phyloP scores from a whole-genome alignment of 2,113 vertebrate genomes.

The Lagopus leucura region DNA sequence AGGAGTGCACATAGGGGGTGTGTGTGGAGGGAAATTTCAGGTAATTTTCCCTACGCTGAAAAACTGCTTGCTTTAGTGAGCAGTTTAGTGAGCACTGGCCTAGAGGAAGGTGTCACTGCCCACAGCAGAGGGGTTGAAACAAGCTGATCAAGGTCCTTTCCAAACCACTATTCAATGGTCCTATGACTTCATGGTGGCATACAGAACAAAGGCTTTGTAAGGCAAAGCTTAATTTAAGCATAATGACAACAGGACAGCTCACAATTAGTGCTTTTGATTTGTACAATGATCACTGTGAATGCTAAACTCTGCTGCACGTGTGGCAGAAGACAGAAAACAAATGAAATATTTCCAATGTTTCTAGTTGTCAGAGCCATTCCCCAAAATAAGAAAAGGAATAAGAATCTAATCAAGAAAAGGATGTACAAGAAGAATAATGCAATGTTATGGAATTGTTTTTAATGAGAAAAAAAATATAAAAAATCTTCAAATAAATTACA shows the following conservation, averaged over 20 bases:
- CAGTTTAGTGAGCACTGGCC: background rate
- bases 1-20: background rate
- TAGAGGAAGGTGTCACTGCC: background rate
- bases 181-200: background rate
- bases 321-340: background rate
- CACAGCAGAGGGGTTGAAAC: background rate
- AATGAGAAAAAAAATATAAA: background rate
- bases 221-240: background rate
- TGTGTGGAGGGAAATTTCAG: background rate
- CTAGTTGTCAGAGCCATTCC: background rate
- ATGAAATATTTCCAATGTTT: background rate
- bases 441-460: background rate
- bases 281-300: background rate
- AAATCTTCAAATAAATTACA: background rate
- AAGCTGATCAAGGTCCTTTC: background rate
- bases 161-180: background rate
- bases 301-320: background rate
- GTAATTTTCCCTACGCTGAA: background rate
- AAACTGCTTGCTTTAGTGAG: background rate
- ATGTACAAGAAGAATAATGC: background rate
- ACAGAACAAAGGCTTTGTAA: background rate
- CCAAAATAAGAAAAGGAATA: background rate
- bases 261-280: background rate
- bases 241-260: background rate
- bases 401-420: background rate